Percentiles rank a stretch among this genome's conserved stretches.
Evolutionary conservation across 1,140 invertebrate species (phyloP).

Genomic region (Anastatus disparis): DNA sequence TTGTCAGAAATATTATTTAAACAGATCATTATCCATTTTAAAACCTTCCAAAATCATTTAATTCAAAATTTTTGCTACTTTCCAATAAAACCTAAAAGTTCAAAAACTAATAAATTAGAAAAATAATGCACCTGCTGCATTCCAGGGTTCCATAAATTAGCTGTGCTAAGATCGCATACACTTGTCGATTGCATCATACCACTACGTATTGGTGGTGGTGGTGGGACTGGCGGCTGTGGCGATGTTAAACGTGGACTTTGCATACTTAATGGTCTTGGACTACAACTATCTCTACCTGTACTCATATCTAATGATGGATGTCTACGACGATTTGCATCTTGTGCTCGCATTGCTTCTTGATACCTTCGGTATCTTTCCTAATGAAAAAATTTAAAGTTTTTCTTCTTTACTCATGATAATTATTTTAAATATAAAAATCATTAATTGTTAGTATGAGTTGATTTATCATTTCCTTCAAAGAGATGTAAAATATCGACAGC

Average conservation of each 20-base stretch:
- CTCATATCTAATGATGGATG: constrained; percentile 43
- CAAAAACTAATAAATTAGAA: too few relatives aligned
- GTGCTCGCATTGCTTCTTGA: constrained; percentile 70
- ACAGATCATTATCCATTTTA: too few relatives aligned
- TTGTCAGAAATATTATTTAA: too few relatives aligned
- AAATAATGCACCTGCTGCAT: constrained; percentile 64
- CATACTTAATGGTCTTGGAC: constrained; percentile 49
- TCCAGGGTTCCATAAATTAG: constrained; percentile 55
- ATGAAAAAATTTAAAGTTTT: neutral
- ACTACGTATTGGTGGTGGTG: constrained; percentile 55
- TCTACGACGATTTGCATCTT: constrained; percentile 60
- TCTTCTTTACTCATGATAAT: too few relatives aligned
- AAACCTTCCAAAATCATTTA: too few relatives aligned
- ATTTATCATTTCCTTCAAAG: too few relatives aligned
- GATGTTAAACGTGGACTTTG: constrained; percentile 9
- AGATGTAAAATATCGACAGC: too few relatives aligned
- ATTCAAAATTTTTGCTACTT: too few relatives aligned
- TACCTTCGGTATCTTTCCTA: constrained; percentile 75
- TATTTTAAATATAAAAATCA: too few relatives aligned
- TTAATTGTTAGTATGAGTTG: too few relatives aligned
- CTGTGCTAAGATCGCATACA: constrained; percentile 59
- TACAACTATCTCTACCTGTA: constrained; percentile 42
- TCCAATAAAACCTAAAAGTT: too few relatives aligned
- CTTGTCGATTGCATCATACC: constrained; percentile 61
- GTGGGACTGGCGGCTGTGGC: constrained; percentile 22